A percentile compares a stretch with the other conserved stretches of the same genome.
phyloP scores from a whole-genome alignment of 1,140 invertebrate species.

The Drosophila leontia region DNA sequence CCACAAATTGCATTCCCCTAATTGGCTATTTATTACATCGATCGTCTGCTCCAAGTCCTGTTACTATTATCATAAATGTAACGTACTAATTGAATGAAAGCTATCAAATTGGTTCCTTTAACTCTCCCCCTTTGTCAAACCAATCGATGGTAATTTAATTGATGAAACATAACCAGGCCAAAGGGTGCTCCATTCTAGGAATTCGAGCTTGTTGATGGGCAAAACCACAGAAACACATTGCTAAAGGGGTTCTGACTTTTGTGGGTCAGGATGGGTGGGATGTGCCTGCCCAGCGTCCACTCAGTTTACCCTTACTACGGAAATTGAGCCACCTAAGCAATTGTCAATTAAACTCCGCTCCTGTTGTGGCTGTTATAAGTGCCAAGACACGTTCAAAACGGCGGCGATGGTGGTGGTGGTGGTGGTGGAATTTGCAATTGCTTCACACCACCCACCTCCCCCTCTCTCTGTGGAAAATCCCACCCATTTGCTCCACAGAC shows the following conservation, averaged over 20 bases:
- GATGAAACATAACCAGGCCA: constrained; percentile 34
- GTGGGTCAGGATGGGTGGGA: not conserved
- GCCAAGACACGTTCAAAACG: constrained; percentile 49
- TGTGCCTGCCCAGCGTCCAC: constrained; percentile 21
- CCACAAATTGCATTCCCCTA: not conserved
- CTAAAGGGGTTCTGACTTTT: constrained; percentile 21
- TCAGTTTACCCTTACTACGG: constrained; percentile 3
- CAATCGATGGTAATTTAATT: constrained; percentile 52
- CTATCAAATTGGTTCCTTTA: constrained; percentile 3
- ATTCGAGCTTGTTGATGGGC: constrained; percentile 14
- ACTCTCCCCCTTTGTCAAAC: not conserved
- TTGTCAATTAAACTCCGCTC: constrained; percentile 67
- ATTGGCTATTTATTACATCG: not conserved
- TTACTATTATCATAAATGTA: constrained; percentile 5
- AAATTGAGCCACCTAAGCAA: constrained; percentile 60
- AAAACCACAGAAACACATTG: constrained; percentile 46
- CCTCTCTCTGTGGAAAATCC: not conserved
- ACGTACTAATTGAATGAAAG: constrained; percentile 5
- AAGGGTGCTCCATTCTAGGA: not conserved
- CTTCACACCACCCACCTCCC: constrained; percentile 3
- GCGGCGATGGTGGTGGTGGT: constrained; percentile 14
- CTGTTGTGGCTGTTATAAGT: constrained; percentile 32
- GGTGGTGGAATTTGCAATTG: constrained; percentile 31
- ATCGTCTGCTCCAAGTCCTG: not conserved
- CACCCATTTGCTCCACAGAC: constrained; percentile 2